These are phyloP conservation scores for Halesus radiatus DNA, from an alignment of 1,140 invertebrate genomes.

Conservation along the genomic window DNA sequence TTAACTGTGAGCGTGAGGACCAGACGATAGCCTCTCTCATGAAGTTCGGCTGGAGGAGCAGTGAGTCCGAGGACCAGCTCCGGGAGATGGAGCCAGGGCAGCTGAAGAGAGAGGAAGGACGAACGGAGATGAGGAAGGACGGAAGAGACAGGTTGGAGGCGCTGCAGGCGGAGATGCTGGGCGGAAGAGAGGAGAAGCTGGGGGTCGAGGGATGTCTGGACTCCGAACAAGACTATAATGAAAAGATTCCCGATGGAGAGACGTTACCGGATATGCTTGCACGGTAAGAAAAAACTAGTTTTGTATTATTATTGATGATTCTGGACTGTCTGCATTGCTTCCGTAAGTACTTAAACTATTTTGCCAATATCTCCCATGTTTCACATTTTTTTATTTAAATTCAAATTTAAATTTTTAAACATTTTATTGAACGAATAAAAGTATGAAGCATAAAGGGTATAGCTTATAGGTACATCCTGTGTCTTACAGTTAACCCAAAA, in stretches of 20 bases:
- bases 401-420: no score
- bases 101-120: not conserved
- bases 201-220: not conserved
- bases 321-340: no score
- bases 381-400: no score
- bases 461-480: no score
- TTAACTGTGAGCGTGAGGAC: not conserved
- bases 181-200: not conserved
- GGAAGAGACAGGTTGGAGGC: not conserved
- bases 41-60: conserved; percentile 12
- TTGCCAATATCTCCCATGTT: no score
- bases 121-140: no score
- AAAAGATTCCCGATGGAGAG: not conserved
- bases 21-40: not conserved
- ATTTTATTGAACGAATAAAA: no score
- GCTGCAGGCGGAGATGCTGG: not conserved
- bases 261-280: not conserved
- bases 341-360: no score
- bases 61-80: not conserved
- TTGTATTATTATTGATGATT: not conserved
- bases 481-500: no score
- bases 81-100: not conserved
- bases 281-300: not conserved
- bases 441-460: no score
- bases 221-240: not conserved